Evolutionary conservation across 2,797 vertebrate species (phyloP), one percentile per base, ranked within the genome.

Genomic region (Gadopsis bispinosus): DNA sequence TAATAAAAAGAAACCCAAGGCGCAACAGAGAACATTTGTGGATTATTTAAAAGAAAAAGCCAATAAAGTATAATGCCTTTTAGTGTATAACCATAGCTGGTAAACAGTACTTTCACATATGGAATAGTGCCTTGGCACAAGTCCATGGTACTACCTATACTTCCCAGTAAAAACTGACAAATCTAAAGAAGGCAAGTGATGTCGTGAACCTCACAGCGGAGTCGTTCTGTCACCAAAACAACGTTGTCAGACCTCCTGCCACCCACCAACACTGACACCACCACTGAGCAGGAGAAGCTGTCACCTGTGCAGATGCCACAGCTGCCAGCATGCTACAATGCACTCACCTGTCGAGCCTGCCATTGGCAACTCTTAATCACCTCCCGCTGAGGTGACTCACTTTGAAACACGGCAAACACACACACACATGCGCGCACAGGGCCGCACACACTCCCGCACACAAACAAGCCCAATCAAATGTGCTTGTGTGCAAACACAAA

Each of bases 211-310:
- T 88, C 91, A 87, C 85, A 85, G 84, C 61, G 20, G 68, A 88
- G 89, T 89, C 84, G 89, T 92, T 93, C 93, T 93, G 92, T 94
- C 93, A 93, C 89, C 89, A 91, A 91, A 93, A 93, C 91, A 92
- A 90, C 84, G 80, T 86, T 88, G 89, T 92, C 91, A 90, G 90
- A 90, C 84, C 89, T 88, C 65, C 92, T 88, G 90, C 90, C 91
- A 91, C 87, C 92, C 87, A 85, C 89, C 84, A 85, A 88, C 89
- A 87, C 83, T 92, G 91, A 92, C 91, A 90, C 83, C 87, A 37
- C 56, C 90, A 88, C 90, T 77, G 88, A 88, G 87, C 83, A 51
- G 90, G 83, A 86, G 91, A 87, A 93, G 89, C 90, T 93, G 92
- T 92, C 91, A 91, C 93, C 91, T 83, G 89, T 81, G 84, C 92